phyloP scores from a whole-genome alignment of 2,797 vertebrate genomes.

The Microctenopoma lineatum region DNA sequence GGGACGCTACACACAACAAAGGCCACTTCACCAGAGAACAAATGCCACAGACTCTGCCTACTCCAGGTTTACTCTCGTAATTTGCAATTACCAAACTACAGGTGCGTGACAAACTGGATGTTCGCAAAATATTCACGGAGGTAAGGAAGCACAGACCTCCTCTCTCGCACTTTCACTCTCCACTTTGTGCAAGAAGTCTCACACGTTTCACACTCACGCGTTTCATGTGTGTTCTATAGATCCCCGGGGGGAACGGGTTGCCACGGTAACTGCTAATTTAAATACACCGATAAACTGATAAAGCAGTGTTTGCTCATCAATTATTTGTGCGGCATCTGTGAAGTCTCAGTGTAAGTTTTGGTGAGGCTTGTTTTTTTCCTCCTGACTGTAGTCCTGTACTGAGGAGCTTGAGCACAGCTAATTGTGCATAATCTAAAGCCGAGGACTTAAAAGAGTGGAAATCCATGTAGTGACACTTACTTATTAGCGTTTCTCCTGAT shows the following conservation, averaged over 20 bases:
- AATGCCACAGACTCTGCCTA: neutral
- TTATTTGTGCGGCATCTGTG: conserved; percentile 72
- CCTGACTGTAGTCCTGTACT: conserved; percentile 38
- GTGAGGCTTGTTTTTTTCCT: conserved; percentile 40
- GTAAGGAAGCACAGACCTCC: neutral
- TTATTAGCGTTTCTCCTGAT: conserved; percentile 35
- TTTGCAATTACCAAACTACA: conserved; percentile 1
- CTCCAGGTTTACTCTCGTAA: neutral
- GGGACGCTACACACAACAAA: neutral
- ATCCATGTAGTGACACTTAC: conserved; percentile 41
- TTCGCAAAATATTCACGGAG: neutral
- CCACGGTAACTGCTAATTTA: conserved; percentile 55
- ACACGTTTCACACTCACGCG: neutral
- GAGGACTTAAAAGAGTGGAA: conserved; percentile 34
- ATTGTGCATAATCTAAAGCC: conserved; percentile 59
- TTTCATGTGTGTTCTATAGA: conserved; percentile 37
- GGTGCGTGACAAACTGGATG: conserved; percentile 6
- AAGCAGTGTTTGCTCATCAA: conserved; percentile 68
- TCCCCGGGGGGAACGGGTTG: conserved; percentile 37
- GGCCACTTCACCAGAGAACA: too few species aligned
- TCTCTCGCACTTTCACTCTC: neutral
- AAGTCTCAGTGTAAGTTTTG: conserved; percentile 62
- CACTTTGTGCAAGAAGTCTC: conserved; percentile 19
- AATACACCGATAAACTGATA: conserved; percentile 67
- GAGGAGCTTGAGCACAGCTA: conserved; percentile 50